These are phyloP conservation scores for Canis aureus DNA, from an alignment of 2,113 vertebrate genomes.

Conservation along the genomic window DNA sequence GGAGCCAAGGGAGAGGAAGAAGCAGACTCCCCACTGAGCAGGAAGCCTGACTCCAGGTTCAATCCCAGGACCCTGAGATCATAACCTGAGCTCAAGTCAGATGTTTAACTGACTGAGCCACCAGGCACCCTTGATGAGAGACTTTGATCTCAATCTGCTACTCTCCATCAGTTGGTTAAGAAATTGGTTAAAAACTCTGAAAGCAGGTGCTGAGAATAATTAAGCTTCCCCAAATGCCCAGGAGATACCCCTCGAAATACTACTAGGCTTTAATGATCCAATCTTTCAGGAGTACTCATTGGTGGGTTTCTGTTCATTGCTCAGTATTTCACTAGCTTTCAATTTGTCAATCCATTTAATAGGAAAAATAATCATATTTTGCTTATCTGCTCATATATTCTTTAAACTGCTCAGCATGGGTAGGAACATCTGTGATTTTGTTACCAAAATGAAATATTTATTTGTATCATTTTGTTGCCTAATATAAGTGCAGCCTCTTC, in stretches of 20 bases:
- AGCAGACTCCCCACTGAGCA: not conserved
- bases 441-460: conserved; percentile 8
- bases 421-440: not conserved
- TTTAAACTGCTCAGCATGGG: not conserved
- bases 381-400: not conserved
- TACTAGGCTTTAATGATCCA: not conserved
- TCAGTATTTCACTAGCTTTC: not conserved
- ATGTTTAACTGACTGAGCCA: not conserved
- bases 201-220: not conserved
- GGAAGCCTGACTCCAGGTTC: not conserved
- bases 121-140: not conserved
- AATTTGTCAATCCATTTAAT: not conserved
- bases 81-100: not conserved
- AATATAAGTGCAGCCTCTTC: not conserved
- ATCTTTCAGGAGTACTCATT: not conserved
- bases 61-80: not conserved
- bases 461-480: not conserved
- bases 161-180: not conserved
- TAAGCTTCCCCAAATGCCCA: not conserved
- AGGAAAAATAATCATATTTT: not conserved
- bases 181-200: not conserved
- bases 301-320: not conserved
- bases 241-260: not conserved
- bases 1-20: not conserved
- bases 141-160: not conserved